Evolutionary conservation across 2,888 invertebrate species (phyloP).

Genomic region (Pammene fasciana): DNA sequence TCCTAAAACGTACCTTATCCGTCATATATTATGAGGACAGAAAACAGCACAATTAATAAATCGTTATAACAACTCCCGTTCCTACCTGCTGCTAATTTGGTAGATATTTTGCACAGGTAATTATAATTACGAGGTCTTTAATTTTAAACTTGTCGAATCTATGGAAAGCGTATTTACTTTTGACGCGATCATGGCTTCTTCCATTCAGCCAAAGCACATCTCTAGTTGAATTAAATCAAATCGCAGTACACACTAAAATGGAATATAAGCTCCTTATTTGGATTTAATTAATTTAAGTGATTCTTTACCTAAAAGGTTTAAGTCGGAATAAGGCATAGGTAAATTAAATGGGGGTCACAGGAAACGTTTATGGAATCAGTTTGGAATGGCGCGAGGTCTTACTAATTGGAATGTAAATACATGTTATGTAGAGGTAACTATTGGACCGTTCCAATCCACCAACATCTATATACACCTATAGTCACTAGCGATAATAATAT

Average conservation of each 20-base stretch:
- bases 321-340: conserved; percentile 33
- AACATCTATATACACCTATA: too few relatives aligned
- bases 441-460: not conserved
- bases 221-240: conserved; percentile 21
- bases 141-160: too few relatives aligned
- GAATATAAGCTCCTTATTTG: conserved; percentile 27
- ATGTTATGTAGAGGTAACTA: not conserved
- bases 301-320: conserved; percentile 29
- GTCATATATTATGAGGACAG: too few relatives aligned
- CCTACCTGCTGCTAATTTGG: too few relatives aligned
- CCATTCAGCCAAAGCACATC: not conserved
- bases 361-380: conserved; percentile 25
- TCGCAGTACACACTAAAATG: conserved; percentile 10
- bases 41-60: too few relatives aligned
- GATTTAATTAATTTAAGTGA: conserved; percentile 36
- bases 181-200: too few relatives aligned
- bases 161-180: too few relatives aligned
- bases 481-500: too few relatives aligned
- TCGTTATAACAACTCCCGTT: too few relatives aligned
- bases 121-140: too few relatives aligned
- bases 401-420: conserved; percentile 13
- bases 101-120: too few relatives aligned
- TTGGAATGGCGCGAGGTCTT: conserved; percentile 5
- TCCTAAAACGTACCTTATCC: too few relatives aligned
- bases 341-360: conserved; percentile 29